These are phyloP conservation scores for Homarus gammarus DNA, from an alignment of 2,888 invertebrate genomes.

Conservation along the genomic window DNA sequence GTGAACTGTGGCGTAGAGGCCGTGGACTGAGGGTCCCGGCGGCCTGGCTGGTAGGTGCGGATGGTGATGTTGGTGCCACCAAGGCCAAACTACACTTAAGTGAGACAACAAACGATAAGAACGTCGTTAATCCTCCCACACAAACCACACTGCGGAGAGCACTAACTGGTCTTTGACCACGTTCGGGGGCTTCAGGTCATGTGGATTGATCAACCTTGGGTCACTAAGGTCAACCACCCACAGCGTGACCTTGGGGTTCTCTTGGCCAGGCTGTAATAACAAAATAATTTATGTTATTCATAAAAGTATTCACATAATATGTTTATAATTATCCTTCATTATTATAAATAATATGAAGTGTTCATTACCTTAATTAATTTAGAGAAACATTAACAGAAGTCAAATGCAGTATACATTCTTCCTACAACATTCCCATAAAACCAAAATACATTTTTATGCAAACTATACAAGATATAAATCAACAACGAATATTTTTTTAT, in stretches of 20 bases:
- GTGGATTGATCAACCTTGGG: slow-evolving; percentile 25
- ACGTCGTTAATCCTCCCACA: slow-evolving; percentile 75
- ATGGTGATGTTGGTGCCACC: slow-evolving; percentile 65
- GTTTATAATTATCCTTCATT: not conserved
- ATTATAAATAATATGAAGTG: no score
- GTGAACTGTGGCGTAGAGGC: slow-evolving; percentile 8
- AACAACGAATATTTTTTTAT: no score
- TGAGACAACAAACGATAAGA: slow-evolving; percentile 74
- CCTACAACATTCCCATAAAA: no score
- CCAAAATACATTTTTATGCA: no score
- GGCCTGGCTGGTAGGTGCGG: slow-evolving; percentile 24
- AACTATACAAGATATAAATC: no score
- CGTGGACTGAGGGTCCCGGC: slow-evolving; percentile 53
- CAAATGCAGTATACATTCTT: no score
- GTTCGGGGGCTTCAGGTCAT: slow-evolving; percentile 74
- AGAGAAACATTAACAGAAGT: no score
- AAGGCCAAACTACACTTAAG: slow-evolving; percentile 70
- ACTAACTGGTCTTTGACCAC: slow-evolving; percentile 75
- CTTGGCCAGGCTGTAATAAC: slow-evolving; percentile 66
- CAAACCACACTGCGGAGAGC: slow-evolving; percentile 74
- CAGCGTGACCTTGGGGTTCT: slow-evolving; percentile 69
- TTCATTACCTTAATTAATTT: no score
- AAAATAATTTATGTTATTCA: not conserved
- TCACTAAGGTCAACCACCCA: slow-evolving; percentile 73
- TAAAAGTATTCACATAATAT: not conserved